phyloP scores from a whole-genome alignment of 1,140 invertebrate genomes.

The Copidosoma floridanum region DNA sequence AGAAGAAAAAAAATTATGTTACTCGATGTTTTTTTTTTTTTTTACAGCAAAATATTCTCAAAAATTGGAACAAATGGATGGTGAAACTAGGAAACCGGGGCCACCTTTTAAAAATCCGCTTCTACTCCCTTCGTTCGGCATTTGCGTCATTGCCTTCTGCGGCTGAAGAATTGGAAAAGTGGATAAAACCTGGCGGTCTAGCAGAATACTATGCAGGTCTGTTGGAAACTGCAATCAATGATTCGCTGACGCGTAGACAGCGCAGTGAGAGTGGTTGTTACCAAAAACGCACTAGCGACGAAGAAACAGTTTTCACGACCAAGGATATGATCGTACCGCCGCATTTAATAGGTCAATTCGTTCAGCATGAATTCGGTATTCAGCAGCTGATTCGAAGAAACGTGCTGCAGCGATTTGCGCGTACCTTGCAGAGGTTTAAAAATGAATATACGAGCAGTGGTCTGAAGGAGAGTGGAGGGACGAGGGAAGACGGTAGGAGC shows the following conservation, averaged over 20 bases:
- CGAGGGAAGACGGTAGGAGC: background rate
- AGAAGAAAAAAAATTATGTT: no score
- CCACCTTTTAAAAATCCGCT: conserved; percentile 76
- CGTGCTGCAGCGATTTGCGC: conserved; percentile 46
- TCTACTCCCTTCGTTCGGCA: conserved; percentile 73
- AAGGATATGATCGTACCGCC: conserved; percentile 72
- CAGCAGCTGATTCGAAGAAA: conserved; percentile 60
- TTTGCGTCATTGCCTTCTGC: conserved; percentile 57
- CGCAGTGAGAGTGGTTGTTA: conserved; percentile 78
- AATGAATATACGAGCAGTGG: conserved; percentile 35
- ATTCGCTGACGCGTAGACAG: conserved; percentile 81
- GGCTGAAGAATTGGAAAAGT: conserved; percentile 49
- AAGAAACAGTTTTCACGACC: conserved; percentile 42
- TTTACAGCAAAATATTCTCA: conserved; percentile 35
- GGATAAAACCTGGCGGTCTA: conserved; percentile 49
- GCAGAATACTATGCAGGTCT: conserved; percentile 76
- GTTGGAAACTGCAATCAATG: conserved; percentile 84
- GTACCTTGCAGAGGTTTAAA: conserved; percentile 46
- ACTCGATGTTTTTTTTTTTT: no score
- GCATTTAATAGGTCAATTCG: conserved; percentile 87
- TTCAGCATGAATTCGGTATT: conserved; percentile 73
- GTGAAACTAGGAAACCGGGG: conserved; percentile 80
- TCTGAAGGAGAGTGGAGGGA: background rate
- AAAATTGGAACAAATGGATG: conserved; percentile 53
- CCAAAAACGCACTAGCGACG: conserved; percentile 60